Evolutionary conservation across 23 tunicate species (phyloP).

Genomic region (Styela plicata): DNA sequence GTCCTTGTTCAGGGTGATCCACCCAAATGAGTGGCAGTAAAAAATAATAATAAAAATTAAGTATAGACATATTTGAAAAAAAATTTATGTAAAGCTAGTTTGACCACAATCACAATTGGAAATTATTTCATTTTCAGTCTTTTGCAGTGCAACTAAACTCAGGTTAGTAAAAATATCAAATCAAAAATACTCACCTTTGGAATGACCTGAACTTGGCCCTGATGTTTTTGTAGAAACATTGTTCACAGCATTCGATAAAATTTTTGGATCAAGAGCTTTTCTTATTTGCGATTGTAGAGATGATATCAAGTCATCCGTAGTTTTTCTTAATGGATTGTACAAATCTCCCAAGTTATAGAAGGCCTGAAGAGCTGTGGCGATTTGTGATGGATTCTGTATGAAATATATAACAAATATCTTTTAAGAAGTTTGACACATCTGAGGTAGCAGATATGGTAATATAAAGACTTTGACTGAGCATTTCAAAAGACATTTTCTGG

Average conservation of each 20-base stretch:
- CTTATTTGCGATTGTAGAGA: conserved; percentile 32
- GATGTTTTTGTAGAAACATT: not conserved
- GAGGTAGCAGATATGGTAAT: too few species aligned
- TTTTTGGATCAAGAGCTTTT: conserved; percentile 59
- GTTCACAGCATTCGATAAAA: not conserved
- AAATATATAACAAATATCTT: too few species aligned
- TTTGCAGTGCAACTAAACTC: not conserved
- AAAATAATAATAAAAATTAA: too few species aligned
- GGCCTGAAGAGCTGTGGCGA: conserved; percentile 86
- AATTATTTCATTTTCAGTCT: too few species aligned
- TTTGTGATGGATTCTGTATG: conserved; percentile 76
- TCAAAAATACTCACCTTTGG: conserved; percentile 1
- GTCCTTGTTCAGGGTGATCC: too few species aligned
- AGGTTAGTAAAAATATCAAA: not conserved
- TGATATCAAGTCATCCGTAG: conserved; percentile 27
- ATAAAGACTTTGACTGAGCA: too few species aligned
- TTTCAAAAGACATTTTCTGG: too few species aligned
- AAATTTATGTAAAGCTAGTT: too few species aligned
- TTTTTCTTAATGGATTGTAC: conserved; percentile 39
- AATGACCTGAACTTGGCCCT: not conserved
- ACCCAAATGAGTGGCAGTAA: too few species aligned
- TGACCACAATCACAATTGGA: too few species aligned
- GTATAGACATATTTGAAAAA: too few species aligned
- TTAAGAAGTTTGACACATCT: too few species aligned
- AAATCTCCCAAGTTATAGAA: conserved; percentile 85